A percentile compares a stretch with the other conserved stretches of the same genome.
phyloP scores from a whole-genome alignment of 2,797 vertebrate species.

The Urocyon cinereoargenteus region DNA sequence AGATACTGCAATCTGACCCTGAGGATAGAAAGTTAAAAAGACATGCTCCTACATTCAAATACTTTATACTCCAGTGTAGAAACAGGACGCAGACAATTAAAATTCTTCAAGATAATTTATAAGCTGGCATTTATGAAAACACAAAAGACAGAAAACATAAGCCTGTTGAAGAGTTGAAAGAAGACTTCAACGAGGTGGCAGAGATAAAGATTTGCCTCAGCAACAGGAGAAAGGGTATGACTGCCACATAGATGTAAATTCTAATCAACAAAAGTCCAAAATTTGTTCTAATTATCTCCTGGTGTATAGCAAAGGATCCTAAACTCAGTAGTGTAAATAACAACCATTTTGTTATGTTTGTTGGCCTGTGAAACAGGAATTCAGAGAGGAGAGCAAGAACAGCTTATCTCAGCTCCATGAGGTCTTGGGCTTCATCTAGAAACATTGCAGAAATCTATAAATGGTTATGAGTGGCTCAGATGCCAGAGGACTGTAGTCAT shows the following conservation, averaged over 20 bases:
- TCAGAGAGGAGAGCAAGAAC: neutral
- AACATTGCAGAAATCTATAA: neutral
- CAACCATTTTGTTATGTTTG: neutral
- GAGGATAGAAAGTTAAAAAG: neutral
- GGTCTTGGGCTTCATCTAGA: neutral
- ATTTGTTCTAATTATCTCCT: neutral
- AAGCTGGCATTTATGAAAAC: neutral
- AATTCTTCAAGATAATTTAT: neutral
- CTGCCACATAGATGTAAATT: neutral
- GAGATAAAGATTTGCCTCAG: neutral
- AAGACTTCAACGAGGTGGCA: neutral
- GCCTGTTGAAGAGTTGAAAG: neutral
- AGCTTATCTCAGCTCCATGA: neutral
- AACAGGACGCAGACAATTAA: neutral
- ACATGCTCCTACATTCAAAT: neutral
- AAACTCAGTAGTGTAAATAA: neutral
- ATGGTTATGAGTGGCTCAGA: neutral
- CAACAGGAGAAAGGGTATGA: neutral
- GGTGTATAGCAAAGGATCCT: neutral
- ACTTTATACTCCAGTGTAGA: neutral
- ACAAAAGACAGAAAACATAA: neutral
- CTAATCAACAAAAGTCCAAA: slow-evolving; percentile 12
- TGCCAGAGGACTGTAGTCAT: neutral
- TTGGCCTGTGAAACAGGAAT: neutral
- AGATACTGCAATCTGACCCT: neutral